Evolutionary conservation across 2,888 invertebrate species (phyloP).

Genomic region (Erebia ligea): DNA sequence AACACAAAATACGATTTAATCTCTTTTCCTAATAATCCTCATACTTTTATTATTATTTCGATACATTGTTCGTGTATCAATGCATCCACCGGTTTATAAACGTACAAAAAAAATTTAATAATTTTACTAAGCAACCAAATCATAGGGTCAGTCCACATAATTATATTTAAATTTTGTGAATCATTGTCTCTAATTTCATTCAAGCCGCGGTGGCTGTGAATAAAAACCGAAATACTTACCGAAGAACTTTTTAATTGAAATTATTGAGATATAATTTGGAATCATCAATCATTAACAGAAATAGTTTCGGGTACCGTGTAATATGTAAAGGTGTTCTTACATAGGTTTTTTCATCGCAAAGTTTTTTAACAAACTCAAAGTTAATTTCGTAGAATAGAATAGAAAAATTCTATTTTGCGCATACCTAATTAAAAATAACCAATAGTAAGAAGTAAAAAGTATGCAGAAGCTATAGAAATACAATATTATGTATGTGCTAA

Average conservation of each 20-base stretch:
- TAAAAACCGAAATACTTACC: slow-evolving; percentile 16
- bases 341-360: slow-evolving; percentile 1
- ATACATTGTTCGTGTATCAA: not conserved
- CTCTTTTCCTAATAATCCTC: not conserved
- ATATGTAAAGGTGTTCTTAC: slow-evolving; percentile 12
- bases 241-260: slow-evolving; percentile 37
- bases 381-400: too few relatives aligned
- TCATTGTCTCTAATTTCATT: slow-evolving; percentile 39
- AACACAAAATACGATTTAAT: too few relatives aligned
- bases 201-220: slow-evolving; percentile 15
- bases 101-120: slow-evolving; percentile 7
- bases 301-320: slow-evolving; percentile 36
- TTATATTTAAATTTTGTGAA: slow-evolving; percentile 31
- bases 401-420: too few relatives aligned
- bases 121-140: slow-evolving; percentile 22
- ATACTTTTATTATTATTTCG: not conserved
- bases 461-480: too few relatives aligned
- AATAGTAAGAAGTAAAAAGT: too few relatives aligned
- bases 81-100: not conserved
- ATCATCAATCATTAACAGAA: slow-evolving; percentile 44
- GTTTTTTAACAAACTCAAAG: too few relatives aligned
- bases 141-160: slow-evolving; percentile 23
- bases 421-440: too few relatives aligned
- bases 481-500: too few relatives aligned
- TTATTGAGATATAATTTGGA: slow-evolving; percentile 41